These are phyloP conservation scores for Drosophila oshimai DNA, from an alignment of 1,140 invertebrate genomes.

Conservation along the genomic window DNA sequence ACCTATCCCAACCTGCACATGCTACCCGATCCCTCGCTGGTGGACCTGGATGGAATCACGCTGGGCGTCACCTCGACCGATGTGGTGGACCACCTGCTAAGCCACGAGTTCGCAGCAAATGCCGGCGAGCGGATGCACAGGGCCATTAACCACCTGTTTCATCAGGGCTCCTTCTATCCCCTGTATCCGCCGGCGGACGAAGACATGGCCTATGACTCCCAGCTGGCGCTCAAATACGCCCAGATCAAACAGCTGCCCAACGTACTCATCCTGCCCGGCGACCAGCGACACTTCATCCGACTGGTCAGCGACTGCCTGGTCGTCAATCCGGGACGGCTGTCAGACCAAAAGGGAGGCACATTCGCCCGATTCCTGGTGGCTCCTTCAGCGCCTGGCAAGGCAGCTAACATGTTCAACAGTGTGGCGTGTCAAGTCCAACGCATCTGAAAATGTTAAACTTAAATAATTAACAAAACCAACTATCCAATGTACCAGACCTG, in stretches of 20 bases:
- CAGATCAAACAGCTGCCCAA: constrained; percentile 89
- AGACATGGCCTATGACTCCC: constrained; percentile 86
- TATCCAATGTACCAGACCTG: not conserved
- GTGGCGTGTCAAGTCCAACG: constrained; percentile 72
- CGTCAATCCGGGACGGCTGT: constrained; percentile 92
- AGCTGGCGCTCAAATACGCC: constrained; percentile 87
- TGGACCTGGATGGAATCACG: constrained; percentile 90
- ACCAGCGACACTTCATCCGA: constrained; percentile 88
- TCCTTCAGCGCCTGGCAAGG: constrained; percentile 52
- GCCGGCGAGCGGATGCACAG: constrained; percentile 87
- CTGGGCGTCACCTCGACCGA: constrained; percentile 92
- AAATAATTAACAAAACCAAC: constrained; percentile 12
- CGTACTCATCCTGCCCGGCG: constrained; percentile 92
- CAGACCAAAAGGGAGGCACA: constrained; percentile 87
- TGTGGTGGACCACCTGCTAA: constrained; percentile 90
- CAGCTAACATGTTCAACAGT: constrained; percentile 63
- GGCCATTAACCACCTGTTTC: constrained; percentile 88
- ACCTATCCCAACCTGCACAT: constrained; percentile 86
- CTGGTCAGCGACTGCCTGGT: constrained; percentile 89
- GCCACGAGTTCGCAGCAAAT: constrained; percentile 87
- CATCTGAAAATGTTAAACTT: constrained; percentile 26
- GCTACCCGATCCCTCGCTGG: constrained; percentile 90
- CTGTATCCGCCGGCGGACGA: constrained; percentile 89
- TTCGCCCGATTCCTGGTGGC: constrained; percentile 84
- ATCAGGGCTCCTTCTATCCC: constrained; percentile 92